Base-by-base conservation (phyloP, 2,113 vertebrate genomes). In the Anhinga rufa region DNA sequence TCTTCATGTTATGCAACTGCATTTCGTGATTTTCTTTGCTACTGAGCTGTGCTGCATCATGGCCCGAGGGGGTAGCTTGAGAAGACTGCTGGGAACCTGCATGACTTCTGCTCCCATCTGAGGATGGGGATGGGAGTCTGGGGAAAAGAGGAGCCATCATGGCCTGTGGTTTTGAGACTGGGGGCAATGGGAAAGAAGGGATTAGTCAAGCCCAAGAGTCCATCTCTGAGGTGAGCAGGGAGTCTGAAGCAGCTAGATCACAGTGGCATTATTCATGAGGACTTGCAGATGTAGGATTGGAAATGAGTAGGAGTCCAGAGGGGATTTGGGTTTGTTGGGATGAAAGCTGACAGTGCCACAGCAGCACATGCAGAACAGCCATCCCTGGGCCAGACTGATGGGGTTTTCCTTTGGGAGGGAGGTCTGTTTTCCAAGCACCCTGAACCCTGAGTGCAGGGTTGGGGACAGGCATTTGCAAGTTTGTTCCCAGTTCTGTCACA, bases 261-360 rank as follows among this genome's bases (percentile, higher is more conserved):
- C 72, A 74, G 61, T 17, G 21, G 52, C 48, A 62, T 95, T 97
- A 83, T 89, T 93, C 81, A 91, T 92, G 74, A 94, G 60, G 49
- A 61, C 48, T 64, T 9, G 12, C 26, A 81, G 75, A 57, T 69
- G 32, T 21, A 80, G 92, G 92, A 93, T 16, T 92, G 64, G 79
- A 96, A 95, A 93, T 65, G 55, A 94, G 62, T 61, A 65, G 26
- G 36, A 72, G 9, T 66, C 82, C 65, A 71, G 58, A 80, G n/a
- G 21, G 62, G 11, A 58, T 58, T 62, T 4, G 61, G 44, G 42
- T 26, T 87, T 91, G 66, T 76, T 83, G 77, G 74, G 55, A 65
- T 9, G 6, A 72, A 89, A 88, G 44, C 60, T 84, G 75, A 36
- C 28, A 17, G 75, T 69, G 62, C 36, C 70, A 52, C 26, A 79